Base-by-base conservation (phyloP, 2,888 invertebrate species). In the Heterodera filipjevi region DNA sequence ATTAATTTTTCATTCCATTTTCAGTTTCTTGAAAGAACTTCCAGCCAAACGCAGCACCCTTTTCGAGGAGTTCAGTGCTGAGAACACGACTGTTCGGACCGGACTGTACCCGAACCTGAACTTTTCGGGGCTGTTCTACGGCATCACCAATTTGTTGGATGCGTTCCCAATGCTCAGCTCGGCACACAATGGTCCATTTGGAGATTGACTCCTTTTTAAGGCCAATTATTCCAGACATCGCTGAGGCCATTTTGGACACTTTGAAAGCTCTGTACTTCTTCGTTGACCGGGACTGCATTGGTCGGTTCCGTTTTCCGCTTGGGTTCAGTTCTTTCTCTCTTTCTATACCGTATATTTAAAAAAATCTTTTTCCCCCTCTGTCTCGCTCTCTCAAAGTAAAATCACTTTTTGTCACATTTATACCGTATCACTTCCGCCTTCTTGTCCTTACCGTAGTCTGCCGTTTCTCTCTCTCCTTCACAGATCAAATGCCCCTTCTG, bases 11-110 rank as follows among this genome's bases (percentile, higher is more conserved):
- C n/a, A n/a, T n/a, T 53, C 19, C 53, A n/a, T 27, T n/a, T 46
- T 53, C 94, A 98, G 95, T 90, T 94, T 99, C 81, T 92, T 98
- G 82, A 97, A 96, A 91, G 98, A 99, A 92, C 96, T 97, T 35
- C 86, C 86, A 8, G 77, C 86, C 5, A 81, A 82, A 6, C 82
- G 86, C 44, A 80, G 83, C 53, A 79, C 82, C n/a, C 84, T 86
- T 70, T 87, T 87, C 77, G 81, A 84, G 75, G 81, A 82, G 71
- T 88, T 95, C 35, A 94, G 94, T 89, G 80, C 84, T 6, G 88
- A 88, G 73, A 75, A 75, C 32, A 59, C 35, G 6, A 75, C 84
- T 14, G 83, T 83, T 27, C 92, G 98, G 78, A 94, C 96, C 93
- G 93, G 94, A 39, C 92, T 97, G 74, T 98, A 95, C 91, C 98